Conservation (phyloP, 1,140 invertebrate genomes). For the Aradophagus sp. region DNA sequence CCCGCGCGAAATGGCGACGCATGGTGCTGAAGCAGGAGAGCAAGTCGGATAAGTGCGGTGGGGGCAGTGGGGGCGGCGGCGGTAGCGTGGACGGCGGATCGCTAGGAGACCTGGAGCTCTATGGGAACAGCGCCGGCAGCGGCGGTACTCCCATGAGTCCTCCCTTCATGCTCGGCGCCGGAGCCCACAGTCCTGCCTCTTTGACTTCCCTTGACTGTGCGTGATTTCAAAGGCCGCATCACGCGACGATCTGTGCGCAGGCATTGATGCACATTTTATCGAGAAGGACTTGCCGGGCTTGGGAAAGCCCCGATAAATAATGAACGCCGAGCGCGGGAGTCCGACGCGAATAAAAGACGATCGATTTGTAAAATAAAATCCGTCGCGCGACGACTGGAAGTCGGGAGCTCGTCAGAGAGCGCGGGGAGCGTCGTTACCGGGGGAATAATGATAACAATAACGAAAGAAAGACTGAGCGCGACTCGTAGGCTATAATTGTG, state of each 20-base stretch:
- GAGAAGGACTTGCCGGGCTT: slow-evolving; percentile 21
- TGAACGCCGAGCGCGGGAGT: slow-evolving; percentile 23
- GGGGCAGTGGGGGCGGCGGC: slow-evolving; percentile 63
- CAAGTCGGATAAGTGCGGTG: slow-evolving; percentile 81
- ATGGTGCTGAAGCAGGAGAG: slow-evolving; percentile 91
- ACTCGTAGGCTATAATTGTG: slow-evolving; percentile 45
- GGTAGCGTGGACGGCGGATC: slow-evolving; percentile 67
- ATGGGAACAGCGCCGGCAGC: slow-evolving; percentile 71
- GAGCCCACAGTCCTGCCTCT: slow-evolving; percentile 72
- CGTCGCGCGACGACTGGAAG: slow-evolving; percentile 8
- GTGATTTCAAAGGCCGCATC: slow-evolving; percentile 65
- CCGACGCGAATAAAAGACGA: slow-evolving; percentile 7
- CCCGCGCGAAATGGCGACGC: slow-evolving; percentile 96
- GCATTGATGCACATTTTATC: slow-evolving; percentile 47
- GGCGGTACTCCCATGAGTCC: slow-evolving; percentile 72
- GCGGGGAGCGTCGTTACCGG: no score
- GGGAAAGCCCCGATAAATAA: slow-evolving; percentile 33
- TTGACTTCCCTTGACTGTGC: slow-evolving; percentile 72
- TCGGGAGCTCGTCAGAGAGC: slow-evolving; percentile 14
- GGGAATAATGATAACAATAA: no score
- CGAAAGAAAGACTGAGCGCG: slow-evolving; percentile 50
- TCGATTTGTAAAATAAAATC: slow-evolving; percentile 27
- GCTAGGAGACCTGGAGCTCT: slow-evolving; percentile 71
- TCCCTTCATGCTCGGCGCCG: slow-evolving; percentile 69
- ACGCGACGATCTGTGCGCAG: slow-evolving; percentile 42